A percentile compares a stretch with the other conserved stretches of the same genome.
Conservation (phyloP, 2,797 vertebrate genomes). For the Limosa lapponica region DNA sequence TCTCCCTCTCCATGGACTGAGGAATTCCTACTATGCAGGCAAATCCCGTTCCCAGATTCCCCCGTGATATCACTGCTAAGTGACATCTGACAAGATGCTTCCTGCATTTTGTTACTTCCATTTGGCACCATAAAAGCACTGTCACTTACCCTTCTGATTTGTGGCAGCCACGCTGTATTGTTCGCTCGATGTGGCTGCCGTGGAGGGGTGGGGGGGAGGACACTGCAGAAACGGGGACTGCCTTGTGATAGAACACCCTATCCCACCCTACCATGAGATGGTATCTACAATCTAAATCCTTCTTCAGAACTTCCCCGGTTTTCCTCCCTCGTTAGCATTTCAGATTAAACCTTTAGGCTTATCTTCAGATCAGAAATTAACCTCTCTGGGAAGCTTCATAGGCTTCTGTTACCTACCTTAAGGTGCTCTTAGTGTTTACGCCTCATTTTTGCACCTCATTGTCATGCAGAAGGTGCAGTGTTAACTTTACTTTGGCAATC, state of each 20-base stretch:
- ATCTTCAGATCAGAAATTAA: slow-evolving; percentile 28
- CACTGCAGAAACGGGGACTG: not conserved
- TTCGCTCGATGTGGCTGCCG: not conserved
- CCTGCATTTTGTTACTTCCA: slow-evolving; percentile 67
- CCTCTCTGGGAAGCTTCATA: slow-evolving; percentile 17
- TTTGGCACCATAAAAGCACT: slow-evolving; percentile 49
- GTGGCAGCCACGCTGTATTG: not conserved
- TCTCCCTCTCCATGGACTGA: not conserved
- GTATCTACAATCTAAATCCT: not conserved
- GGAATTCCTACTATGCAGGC: slow-evolving; percentile 68
- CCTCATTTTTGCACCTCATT: not conserved
- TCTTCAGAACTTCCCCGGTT: not conserved
- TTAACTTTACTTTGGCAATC: not conserved
- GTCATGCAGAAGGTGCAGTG: not conserved
- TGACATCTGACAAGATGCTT: slow-evolving; percentile 70
- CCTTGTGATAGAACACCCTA: not conserved
- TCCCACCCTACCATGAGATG: not conserved
- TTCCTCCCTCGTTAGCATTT: slow-evolving; percentile 36
- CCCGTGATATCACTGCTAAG: slow-evolving; percentile 41
- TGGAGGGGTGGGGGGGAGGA: not conserved
- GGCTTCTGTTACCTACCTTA: not conserved
- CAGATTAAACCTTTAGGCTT: slow-evolving; percentile 49
- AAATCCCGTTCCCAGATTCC: slow-evolving; percentile 59
- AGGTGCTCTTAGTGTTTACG: not conserved
- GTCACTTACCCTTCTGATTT: slow-evolving; percentile 62